Evolutionary conservation across 1,140 invertebrate species (phyloP).

Genomic region (Aphelenchoides fujianensis): DNA sequence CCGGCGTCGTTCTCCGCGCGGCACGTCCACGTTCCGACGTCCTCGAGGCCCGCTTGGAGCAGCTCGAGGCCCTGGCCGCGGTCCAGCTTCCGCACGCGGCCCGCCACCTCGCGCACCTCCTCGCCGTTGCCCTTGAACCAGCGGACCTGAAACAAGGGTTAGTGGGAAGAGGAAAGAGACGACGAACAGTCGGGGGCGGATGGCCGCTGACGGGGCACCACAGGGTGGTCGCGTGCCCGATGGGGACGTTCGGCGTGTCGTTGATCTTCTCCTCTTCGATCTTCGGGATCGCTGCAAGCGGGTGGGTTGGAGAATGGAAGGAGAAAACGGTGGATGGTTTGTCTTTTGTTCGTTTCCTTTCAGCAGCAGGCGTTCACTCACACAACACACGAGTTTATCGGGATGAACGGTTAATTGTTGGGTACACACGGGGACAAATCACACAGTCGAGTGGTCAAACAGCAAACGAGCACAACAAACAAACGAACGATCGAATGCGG

Average conservation of each 20-base stretch:
- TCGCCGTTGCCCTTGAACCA: constrained; percentile 44
- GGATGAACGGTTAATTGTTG: not conserved
- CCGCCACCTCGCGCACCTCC: constrained; percentile 25
- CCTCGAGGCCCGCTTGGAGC: constrained; percentile 26
- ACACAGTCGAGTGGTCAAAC: not conserved
- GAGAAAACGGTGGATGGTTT: no score
- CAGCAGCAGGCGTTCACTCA: no score
- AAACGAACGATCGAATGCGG: not conserved
- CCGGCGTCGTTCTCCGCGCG: constrained; percentile 59
- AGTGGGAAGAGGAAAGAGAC: constrained; percentile 65
- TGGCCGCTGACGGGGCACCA: constrained; percentile 67
- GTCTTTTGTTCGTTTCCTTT: no score
- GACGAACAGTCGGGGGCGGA: constrained; percentile 79
- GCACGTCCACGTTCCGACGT: constrained; percentile 56
- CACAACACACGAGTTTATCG: no score
- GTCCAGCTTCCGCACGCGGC: constrained; percentile 46
- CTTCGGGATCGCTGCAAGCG: constrained; percentile 34
- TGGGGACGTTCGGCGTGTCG: constrained; percentile 26
- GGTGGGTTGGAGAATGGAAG: no score
- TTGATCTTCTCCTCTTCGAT: constrained; percentile 33
- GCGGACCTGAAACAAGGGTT: constrained; percentile 22
- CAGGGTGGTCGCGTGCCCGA: constrained; percentile 61
- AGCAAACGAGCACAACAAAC: not conserved
- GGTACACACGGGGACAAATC: not conserved
- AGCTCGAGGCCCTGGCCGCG: constrained; percentile 54